phyloP scores from a whole-genome alignment of 2,113 vertebrate species.

The Mixornis gularis region DNA sequence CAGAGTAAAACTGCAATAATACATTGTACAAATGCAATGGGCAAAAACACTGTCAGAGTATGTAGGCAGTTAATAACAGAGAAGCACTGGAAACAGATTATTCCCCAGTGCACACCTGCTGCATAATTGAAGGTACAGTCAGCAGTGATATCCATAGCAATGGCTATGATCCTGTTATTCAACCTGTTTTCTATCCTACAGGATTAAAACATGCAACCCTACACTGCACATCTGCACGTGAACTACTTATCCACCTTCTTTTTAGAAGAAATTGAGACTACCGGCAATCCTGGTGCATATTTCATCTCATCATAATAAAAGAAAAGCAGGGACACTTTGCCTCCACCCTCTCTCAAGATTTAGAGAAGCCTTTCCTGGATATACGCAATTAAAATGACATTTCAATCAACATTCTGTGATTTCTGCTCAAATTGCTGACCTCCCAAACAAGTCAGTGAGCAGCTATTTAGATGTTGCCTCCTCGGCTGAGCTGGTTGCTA shows the following conservation, averaged over 20 bases:
- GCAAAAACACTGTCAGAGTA: neutral
- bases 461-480: neutral
- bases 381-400: neutral
- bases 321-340: neutral
- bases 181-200: neutral
- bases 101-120: neutral
- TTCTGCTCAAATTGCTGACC: neutral
- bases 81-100: neutral
- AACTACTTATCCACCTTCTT: neutral
- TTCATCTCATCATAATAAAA: neutral
- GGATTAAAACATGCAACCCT: neutral
- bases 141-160: neutral
- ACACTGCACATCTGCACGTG: neutral
- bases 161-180: neutral
- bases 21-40: neutral
- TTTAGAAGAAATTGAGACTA: neutral
- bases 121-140: neutral
- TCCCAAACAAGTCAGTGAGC: neutral
- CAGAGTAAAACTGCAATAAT: neutral
- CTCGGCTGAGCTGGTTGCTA: neutral
- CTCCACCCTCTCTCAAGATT: neutral
- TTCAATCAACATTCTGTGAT: neutral
- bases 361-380: neutral
- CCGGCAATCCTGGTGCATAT: accelerated
- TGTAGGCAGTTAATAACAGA: neutral